Evolutionary conservation across 1,140 invertebrate genomes (phyloP).

Genomic region (Drosophila athabasca): DNA sequence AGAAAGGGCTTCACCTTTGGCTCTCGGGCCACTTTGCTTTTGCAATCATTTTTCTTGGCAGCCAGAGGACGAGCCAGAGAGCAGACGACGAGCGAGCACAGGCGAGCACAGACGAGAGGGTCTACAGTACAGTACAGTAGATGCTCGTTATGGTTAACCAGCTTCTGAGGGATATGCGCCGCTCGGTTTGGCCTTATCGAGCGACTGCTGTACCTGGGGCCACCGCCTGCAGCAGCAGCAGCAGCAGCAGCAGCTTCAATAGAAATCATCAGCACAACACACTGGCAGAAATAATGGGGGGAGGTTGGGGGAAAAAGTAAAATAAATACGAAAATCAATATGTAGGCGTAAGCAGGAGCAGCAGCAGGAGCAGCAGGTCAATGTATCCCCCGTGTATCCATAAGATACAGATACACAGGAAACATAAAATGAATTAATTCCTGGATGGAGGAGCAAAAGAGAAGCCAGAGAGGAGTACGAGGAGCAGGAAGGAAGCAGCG

Average conservation of each 20-base stretch:
- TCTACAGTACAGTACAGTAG: constrained; percentile 11
- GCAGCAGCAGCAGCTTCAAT: constrained; percentile 38
- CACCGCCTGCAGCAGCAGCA: constrained; percentile 24
- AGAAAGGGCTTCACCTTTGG: constrained; percentile 40
- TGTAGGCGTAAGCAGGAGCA: constrained; percentile 78
- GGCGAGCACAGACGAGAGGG: constrained; percentile 7
- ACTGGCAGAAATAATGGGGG: constrained; percentile 37
- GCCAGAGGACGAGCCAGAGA: constrained; percentile 1
- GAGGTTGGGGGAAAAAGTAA: constrained; percentile 44
- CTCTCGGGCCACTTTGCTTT: constrained; percentile 38
- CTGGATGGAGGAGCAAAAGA: too few species aligned
- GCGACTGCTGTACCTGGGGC: constrained; percentile 23
- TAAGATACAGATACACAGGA: constrained; percentile 63
- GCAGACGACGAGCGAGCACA: neutral
- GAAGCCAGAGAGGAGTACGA: constrained; percentile 42
- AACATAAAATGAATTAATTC: constrained; percentile 83
- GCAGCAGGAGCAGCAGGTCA: constrained; percentile 14
- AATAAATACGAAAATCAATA: constrained; percentile 82
- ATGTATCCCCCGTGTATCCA: constrained; percentile 28
- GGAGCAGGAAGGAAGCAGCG: constrained; percentile 40
- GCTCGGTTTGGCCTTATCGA: neutral
- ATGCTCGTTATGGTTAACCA: neutral
- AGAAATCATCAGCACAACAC: constrained; percentile 65
- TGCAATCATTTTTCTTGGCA: constrained; percentile 55
- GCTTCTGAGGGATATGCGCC: neutral